phyloP scores from a whole-genome alignment of 2,888 invertebrate species.

The Aricia artaxerxes region DNA sequence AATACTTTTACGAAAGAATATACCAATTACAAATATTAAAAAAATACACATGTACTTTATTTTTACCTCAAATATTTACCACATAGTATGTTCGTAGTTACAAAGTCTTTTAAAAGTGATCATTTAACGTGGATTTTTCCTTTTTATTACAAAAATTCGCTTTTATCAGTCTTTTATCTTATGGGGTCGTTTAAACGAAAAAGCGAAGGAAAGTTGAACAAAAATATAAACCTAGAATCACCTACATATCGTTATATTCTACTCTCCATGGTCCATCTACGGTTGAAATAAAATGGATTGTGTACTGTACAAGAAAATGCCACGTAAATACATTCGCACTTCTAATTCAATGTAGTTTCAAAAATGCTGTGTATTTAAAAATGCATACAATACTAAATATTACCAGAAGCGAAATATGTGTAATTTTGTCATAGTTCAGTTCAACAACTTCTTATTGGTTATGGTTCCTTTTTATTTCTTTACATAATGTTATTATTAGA shows the following conservation, averaged over 20 bases:
- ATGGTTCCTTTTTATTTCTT: neutral
- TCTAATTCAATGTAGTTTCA: slow-evolving; percentile 17
- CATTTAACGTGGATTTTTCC: slow-evolving; percentile 49
- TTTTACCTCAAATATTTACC: slow-evolving; percentile 32
- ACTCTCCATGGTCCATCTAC: neutral
- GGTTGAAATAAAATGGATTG: slow-evolving; percentile 2
- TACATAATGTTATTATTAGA: neutral
- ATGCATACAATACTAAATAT: neutral
- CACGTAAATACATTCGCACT: slow-evolving; percentile 8
- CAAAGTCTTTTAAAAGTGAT: slow-evolving; percentile 48
- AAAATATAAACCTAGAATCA: slow-evolving; percentile 6
- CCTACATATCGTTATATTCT: neutral
- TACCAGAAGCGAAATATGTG: neutral
- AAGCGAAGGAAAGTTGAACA: slow-evolving; percentile 37
- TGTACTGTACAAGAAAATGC: slow-evolving; percentile 24
- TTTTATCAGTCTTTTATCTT: slow-evolving; percentile 72
- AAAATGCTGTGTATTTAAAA: neutral
- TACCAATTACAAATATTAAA: slow-evolving; percentile 36
- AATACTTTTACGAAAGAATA: slow-evolving; percentile 29
- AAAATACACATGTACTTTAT: slow-evolving; percentile 34
- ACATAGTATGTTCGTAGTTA: slow-evolving; percentile 45
- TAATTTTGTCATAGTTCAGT: neutral
- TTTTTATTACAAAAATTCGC: slow-evolving; percentile 63
- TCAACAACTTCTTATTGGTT: too few species aligned
- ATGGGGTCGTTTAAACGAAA: slow-evolving; percentile 46